Evolutionary conservation across 2,113 vertebrate species (phyloP).

Genomic region (Lanius collurio): DNA sequence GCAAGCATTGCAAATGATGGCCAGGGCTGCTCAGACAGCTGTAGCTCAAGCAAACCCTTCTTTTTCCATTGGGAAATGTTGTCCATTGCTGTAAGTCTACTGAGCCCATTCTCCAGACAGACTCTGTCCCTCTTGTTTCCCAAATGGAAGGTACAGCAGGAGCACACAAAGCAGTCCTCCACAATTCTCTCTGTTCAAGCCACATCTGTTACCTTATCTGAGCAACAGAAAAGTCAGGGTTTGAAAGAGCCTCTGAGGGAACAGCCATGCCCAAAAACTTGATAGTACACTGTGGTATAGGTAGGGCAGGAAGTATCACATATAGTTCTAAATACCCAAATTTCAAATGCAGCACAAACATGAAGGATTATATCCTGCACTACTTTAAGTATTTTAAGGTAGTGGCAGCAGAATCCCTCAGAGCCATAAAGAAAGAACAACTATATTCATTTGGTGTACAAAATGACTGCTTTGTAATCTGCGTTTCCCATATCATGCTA

Average conservation of each 20-base stretch:
- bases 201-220: background rate
- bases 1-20: background rate
- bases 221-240: background rate
- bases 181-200: background rate
- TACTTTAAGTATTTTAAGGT: background rate
- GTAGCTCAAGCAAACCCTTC: background rate
- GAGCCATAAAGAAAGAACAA: background rate
- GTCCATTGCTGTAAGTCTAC: background rate
- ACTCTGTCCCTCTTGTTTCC: background rate
- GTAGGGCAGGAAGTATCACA: background rate
- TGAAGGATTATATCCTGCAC: background rate
- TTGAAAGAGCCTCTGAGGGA: background rate
- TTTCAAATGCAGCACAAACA: background rate
- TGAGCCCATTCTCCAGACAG: background rate
- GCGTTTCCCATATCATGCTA: background rate
- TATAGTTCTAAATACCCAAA: background rate
- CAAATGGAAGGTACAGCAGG: background rate
- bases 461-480: background rate
- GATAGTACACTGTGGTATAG: background rate
- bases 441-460: background rate
- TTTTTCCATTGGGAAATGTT: background rate
- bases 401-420: accelerated
- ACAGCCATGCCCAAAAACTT: background rate
- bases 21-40: background rate
- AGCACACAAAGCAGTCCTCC: background rate